Evolutionary conservation across 2,797 vertebrate species (phyloP).

Genomic region (Denticeps clupeoides): DNA sequence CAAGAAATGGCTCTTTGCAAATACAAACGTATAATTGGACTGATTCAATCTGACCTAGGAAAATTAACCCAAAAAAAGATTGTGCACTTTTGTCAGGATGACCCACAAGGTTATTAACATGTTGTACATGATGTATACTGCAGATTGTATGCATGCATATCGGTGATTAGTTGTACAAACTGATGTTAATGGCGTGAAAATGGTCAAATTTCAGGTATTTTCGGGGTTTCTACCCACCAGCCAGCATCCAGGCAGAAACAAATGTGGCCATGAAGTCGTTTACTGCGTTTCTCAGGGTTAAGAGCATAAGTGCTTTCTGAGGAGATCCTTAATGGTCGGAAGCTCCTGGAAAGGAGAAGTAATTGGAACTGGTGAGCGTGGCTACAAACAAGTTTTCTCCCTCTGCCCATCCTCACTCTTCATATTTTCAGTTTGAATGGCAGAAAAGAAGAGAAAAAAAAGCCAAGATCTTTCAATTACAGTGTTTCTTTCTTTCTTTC

Average conservation of each 20-base stretch:
- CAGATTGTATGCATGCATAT: not conserved
- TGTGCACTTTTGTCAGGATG: too few relatives aligned
- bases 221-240: not conserved
- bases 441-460: slow-evolving; percentile 41
- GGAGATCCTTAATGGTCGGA: slow-evolving; percentile 39
- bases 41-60: too few relatives aligned
- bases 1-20: too few relatives aligned
- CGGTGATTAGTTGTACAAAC: too few relatives aligned
- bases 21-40: too few relatives aligned
- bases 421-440: slow-evolving; percentile 54
- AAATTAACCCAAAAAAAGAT: too few relatives aligned
- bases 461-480: slow-evolving; percentile 60
- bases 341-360: slow-evolving; percentile 31
- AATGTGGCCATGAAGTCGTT: not conserved
- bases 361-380: slow-evolving; percentile 42
- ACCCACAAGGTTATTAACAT: too few relatives aligned
- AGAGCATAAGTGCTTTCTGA: slow-evolving; percentile 25
- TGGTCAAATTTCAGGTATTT: too few relatives aligned
- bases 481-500: slow-evolving; percentile 28
- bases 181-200: too few relatives aligned
- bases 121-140: not conserved
- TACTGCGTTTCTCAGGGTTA: slow-evolving; percentile 23
- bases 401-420: slow-evolving; percentile 28
- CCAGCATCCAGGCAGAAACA: not conserved
- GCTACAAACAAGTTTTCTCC: slow-evolving; percentile 34